These are phyloP conservation scores for Burhinus bistriatus DNA, from an alignment of 2,113 vertebrate genomes.

Conservation along the genomic window DNA sequence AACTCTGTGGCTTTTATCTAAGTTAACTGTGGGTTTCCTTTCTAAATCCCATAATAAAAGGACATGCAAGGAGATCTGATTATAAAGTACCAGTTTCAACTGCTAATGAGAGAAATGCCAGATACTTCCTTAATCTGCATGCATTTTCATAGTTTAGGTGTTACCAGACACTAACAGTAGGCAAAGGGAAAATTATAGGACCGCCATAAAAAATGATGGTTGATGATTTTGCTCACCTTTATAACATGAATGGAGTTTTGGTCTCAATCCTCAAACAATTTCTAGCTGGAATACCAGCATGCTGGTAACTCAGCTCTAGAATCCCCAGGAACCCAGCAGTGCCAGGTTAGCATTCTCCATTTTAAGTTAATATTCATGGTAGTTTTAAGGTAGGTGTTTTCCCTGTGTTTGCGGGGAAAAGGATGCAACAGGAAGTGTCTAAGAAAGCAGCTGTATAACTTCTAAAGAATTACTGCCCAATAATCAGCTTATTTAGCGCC, in stretches of 20 bases:
- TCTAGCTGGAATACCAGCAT: not conserved
- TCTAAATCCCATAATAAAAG: not conserved
- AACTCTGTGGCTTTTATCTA: not conserved
- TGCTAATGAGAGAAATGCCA: not conserved
- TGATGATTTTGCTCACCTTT: not conserved
- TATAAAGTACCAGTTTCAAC: not conserved
- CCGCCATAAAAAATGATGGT: not conserved
- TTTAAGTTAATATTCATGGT: not conserved
- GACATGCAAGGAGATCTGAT: not conserved
- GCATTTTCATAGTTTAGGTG: not conserved
- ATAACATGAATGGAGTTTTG: rapidly evolving
- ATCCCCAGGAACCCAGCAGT: not conserved
- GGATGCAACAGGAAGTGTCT: not conserved
- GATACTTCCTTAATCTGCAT: not conserved
- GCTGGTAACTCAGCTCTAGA: not conserved
- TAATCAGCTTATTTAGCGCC: not conserved
- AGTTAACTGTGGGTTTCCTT: not conserved
- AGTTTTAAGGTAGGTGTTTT: not conserved
- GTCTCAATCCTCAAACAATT: not conserved
- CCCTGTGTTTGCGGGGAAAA: not conserved
- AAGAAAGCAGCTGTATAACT: not conserved
- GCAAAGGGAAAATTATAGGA: not conserved
- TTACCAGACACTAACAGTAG: not conserved
- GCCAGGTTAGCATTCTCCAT: not conserved
- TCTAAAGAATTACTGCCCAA: not conserved